Evolutionary conservation across 2,888 invertebrate genomes (phyloP), one percentile per base, ranked within the genome.

Genomic region (Brachylomia viminalis): DNA sequence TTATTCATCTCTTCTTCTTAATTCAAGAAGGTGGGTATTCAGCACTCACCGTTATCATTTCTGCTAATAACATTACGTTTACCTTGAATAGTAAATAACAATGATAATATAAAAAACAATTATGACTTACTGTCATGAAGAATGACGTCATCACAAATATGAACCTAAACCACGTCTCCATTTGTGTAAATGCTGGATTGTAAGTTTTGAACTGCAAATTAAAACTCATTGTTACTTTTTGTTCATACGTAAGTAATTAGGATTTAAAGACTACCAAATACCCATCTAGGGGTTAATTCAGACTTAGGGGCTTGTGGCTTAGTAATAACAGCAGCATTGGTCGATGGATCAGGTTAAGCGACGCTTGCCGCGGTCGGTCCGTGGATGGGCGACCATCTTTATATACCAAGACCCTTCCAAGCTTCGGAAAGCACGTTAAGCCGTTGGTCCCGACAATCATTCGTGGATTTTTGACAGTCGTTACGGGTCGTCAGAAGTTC

Each of bases 81-180:
- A 30, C 30, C 6, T 20, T 33, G 6, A 33, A 33, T 33, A 23
- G 11, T 33, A 33, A 20, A 59, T 59, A 33, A 20, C 11, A 59
- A 59, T 20, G 11, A 1, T 30, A 58, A 5, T 59, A 59, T 30
- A 2, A 59, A 11, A 33, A 20, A 20, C 8, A 30, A 17, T 42
- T 0, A 49, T 20, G 73, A 97, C 98, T 98, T 97, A 99, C 99
- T 88, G 98, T 98, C 56, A 98, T 98, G 77, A 98, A 95, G 93
- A 99, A 99, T 2, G 99, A 98, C 59, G 98, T 97, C 61, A 99
- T 95, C 70, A 99, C 97, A 94, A 99, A 99, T 90, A 99, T 98
- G 92, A 99, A 98, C 87, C 99, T 97, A 93, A 99, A 99, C 99
- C 99, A 99, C 82, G 99, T 99, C 96, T 99, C 99, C 92, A 99